These are phyloP conservation scores for Pachypanchax playfairii DNA, from an alignment of 2,113 vertebrate genomes.

Conservation along the genomic window DNA sequence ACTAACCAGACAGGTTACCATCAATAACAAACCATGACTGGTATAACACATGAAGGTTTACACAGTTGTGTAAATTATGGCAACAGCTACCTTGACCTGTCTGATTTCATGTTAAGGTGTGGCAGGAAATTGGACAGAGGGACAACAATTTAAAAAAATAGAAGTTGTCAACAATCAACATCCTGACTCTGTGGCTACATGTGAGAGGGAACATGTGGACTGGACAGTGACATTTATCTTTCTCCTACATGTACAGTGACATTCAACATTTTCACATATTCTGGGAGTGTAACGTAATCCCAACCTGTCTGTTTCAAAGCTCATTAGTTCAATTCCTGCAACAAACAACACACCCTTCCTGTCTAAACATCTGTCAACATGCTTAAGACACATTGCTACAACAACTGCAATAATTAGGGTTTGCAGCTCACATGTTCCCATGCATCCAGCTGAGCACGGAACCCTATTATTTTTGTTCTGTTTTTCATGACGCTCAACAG, in stretches of 20 bases:
- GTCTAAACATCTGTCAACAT: not conserved
- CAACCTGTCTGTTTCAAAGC: conserved; percentile 34
- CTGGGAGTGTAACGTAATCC: conserved; percentile 18
- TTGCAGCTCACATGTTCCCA: no score
- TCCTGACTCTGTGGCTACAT: conserved; percentile 47
- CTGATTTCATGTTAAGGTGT: conserved; percentile 39
- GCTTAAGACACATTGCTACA: conserved; percentile 14
- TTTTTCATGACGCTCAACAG: no score
- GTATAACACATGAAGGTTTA: not conserved
- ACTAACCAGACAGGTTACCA: no score
- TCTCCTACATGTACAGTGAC: no score
- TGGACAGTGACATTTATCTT: conserved; percentile 41
- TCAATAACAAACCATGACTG: no score
- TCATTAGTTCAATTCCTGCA: conserved; percentile 12
- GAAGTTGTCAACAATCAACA: conserved; percentile 28
- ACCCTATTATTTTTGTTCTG: no score
- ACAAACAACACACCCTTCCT: conserved; percentile 5
- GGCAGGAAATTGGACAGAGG: conserved; percentile 34
- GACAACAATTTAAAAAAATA: conserved; percentile 41
- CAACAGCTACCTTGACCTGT: conserved; percentile 16
- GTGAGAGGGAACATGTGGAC: conserved; percentile 69
- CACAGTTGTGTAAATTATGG: not conserved
- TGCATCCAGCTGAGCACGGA: no score
- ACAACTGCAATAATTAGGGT: no score
- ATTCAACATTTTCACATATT: conserved; percentile 12